These are phyloP conservation scores for Cyrtorhinus lividipennis DNA, from an alignment of 1,140 invertebrate genomes.

Conservation along the genomic window DNA sequence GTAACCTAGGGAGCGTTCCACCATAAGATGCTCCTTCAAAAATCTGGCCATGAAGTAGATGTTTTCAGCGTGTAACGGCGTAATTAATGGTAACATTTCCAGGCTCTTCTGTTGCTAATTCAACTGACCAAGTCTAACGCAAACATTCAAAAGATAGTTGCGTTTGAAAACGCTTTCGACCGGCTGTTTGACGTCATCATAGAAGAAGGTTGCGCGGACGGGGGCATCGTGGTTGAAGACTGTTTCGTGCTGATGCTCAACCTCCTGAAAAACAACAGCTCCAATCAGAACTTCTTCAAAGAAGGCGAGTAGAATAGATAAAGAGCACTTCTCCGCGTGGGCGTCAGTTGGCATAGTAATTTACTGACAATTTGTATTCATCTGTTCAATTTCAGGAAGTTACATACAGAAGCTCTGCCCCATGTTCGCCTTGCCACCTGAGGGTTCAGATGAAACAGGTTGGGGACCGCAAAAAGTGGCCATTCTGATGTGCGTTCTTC, in stretches of 20 bases:
- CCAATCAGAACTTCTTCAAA: conserved; percentile 98
- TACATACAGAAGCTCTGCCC: conserved; percentile 79
- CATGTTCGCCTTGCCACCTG: conserved; percentile 66
- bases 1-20: too few species aligned
- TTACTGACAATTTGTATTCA: not conserved
- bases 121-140: conserved; percentile 90
- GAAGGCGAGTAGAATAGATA: conserved; percentile 46
- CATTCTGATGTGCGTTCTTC: conserved; percentile 82
- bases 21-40: too few species aligned
- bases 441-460: conserved; percentile 49
- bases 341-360: not conserved
- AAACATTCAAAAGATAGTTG: conserved; percentile 98
- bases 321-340: not conserved
- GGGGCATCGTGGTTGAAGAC: conserved; percentile 96
- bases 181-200: conserved; percentile 82
- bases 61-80: too few species aligned
- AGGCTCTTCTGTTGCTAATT: conserved; percentile 78
- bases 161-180: conserved; percentile 98
- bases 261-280: conserved; percentile 85
- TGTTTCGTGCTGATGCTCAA: conserved; percentile 91
- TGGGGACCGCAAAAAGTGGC: conserved; percentile 93
- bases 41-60: too few species aligned
- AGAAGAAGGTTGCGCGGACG: conserved; percentile 85
- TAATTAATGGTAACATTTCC: too few species aligned
- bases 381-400: conserved; percentile 37